Evolutionary conservation across 2,888 invertebrate genomes (phyloP), one percentile per base, ranked within the genome.

Genomic region (Lycophotia porphyrea): DNA sequence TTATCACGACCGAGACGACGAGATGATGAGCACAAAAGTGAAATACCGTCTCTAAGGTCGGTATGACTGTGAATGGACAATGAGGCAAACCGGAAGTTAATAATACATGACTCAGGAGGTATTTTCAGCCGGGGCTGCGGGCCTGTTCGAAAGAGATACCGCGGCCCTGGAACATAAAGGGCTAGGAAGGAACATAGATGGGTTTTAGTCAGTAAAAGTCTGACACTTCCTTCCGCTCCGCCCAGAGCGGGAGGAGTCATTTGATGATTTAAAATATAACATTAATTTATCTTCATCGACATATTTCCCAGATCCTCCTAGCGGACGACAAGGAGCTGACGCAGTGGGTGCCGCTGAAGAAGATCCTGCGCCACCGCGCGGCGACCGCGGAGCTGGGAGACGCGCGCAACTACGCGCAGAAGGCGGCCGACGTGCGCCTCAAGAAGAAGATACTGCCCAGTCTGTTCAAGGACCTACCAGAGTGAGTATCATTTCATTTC

Each of bases 301-400:
- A 1, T 13, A 13, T 13, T 61, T 93, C 95, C 36, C 90, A 99
- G 98, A 99, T 99, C 90, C 96, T 99, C 75, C 94, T 97, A 87
- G 99, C 99, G 0, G 98, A 99, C 90, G 99, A 99, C 93, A 98
- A 97, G 86, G 99, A 99, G 93, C 95, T 99, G 15, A 99, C 99
- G 89, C 97, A 98, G 88, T 99, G 99, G 99, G 99, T 98, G 87
- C 98, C 99, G 0, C 94, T 99, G 8, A 99, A 99, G 94, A 99
- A 98, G 94, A 97, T 98, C 0, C 97, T 98, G n/a, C 98, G 98
- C 90, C 97, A 98, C 88, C 97, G 98, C 47, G 97, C 98, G 0
- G 98, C 98, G 9, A 96, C 98, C 74, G 97, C 98, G 24, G 99
- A 99, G 94, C 97, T 97, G 81, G 97, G 97, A 74, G 99, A 99